Evolutionary conservation across 2,113 vertebrate species (phyloP), one percentile per base, ranked within the genome.

Genomic region (Vulpes lagopus): DNA sequence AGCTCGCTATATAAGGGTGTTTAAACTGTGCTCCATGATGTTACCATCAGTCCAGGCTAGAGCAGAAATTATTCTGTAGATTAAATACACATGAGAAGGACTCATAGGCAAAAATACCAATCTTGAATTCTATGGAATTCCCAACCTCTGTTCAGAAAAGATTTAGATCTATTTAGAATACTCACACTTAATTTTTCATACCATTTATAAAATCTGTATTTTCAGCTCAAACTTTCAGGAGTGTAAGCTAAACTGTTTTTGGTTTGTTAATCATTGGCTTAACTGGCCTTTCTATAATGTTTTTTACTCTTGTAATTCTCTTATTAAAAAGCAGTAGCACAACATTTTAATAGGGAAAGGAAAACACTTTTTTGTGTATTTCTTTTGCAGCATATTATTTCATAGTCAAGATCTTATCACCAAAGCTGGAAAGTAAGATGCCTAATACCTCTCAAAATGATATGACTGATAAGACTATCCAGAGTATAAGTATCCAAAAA

Each of bases 191-290:
- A 59, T 84, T 73, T 94, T 87, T 80, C 79, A 60, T 82, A 64
- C 8, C 38, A 62, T 60, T 59, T 65, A 43, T 43, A 43, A 43
- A 81, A 35, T 35, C 12, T 8, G 59, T 62, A 73, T 83, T 95
- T 71, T 67, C 32, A 94, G 49, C 55, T 96, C 80, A 73, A 60
- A 76, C 20, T 32, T 93, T 91, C 53, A 76, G 71, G 94, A 92
- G 5, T 8, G 0, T 49, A 87, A 81, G 43, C n/a, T 92, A 38
- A 62, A 30, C 25, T 87, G 20, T 16, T 79, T 57, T 22, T 73
- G 32, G 62, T 12, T 30, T 32, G 32, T 9, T 53, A n/a, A n/a
- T 80, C 82, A 80, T 69, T 73, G 51, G 27, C 35, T n/a, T 69
- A 38, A 9, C 2, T 82, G 80, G n/a, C 62, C 38, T 84, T 81